These are phyloP conservation scores for Ligdia adustata DNA, from an alignment of 2,888 invertebrate genomes.

Conservation along the genomic window DNA sequence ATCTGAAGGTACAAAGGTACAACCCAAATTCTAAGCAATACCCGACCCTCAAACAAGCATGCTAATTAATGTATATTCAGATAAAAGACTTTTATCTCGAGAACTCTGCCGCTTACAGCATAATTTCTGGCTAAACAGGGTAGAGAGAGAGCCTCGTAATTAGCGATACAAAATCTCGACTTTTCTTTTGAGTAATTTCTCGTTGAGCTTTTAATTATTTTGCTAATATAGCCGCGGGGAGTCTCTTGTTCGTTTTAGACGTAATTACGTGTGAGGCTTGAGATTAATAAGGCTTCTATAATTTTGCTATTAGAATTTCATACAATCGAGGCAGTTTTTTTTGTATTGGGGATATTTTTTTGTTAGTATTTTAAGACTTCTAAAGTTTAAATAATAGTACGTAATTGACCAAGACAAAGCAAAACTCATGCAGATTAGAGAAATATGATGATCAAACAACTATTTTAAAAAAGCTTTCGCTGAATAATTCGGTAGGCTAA, in stretches of 20 bases:
- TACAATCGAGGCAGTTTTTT: not conserved
- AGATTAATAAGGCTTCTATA: not conserved
- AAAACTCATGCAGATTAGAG: too few relatives aligned
- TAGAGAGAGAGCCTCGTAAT: slow-evolving; percentile 26
- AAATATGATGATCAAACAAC: too few relatives aligned
- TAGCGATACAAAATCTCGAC: slow-evolving; percentile 30
- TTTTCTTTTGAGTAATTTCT: slow-evolving; percentile 26
- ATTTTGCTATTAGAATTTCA: not conserved
- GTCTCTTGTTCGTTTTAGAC: slow-evolving; percentile 2
- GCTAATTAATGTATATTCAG: slow-evolving; percentile 32
- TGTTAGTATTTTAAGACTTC: too few relatives aligned
- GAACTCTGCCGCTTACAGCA: slow-evolving; percentile 29
- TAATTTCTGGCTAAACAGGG: slow-evolving; percentile 28
- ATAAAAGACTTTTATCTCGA: slow-evolving; percentile 30
- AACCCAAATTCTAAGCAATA: not conserved
- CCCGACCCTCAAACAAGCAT: slow-evolving; percentile 4
- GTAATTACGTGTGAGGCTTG: not conserved
- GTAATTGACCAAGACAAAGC: too few relatives aligned
- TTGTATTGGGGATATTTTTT: too few relatives aligned
- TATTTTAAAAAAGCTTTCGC: too few relatives aligned
- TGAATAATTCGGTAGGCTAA: too few relatives aligned
- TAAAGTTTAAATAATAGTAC: too few relatives aligned
- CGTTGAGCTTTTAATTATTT: slow-evolving; percentile 24
- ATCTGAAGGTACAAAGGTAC: too few relatives aligned
- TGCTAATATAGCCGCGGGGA: slow-evolving; percentile 14